These are phyloP conservation scores for Linyphia triangularis DNA, from an alignment of 2,888 invertebrate genomes.

Conservation along the genomic window DNA sequence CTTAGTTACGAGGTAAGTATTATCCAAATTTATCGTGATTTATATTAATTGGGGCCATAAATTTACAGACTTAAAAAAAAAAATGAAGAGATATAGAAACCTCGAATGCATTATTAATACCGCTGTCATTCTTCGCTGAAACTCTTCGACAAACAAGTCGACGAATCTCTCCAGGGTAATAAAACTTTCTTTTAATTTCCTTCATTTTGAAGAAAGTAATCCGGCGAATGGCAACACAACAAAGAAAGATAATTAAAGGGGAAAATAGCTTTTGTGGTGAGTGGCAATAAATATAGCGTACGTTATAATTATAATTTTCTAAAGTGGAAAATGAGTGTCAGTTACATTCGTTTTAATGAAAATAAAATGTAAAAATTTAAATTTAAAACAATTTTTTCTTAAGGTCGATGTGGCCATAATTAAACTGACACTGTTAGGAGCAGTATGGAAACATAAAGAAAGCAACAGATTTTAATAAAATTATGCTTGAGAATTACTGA, in stretches of 20 bases:
- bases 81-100: not conserved
- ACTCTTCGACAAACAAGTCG: constrained; percentile 29
- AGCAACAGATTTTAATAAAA: too few species aligned
- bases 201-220: constrained; percentile 21
- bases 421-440: too few species aligned
- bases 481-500: too few species aligned
- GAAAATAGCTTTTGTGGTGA: not conserved
- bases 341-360: too few species aligned
- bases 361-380: too few species aligned
- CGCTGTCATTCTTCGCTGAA: constrained; percentile 14
- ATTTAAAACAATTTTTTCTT: too few species aligned
- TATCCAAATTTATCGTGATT: constrained; percentile 56
- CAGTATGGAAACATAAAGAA: too few species aligned
- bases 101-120: constrained; percentile 51
- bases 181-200: constrained; percentile 41
- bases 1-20: constrained; percentile 3
- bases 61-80: constrained; percentile 25
- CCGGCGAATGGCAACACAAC: not conserved
- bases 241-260: not conserved
- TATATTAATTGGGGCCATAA: constrained; percentile 58
- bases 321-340: too few species aligned
- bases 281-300: constrained; percentile 2
- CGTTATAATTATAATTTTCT: too few species aligned
- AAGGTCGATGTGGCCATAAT: too few species aligned
- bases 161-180: not conserved